These are phyloP conservation scores for Podargus strigoides DNA, from an alignment of 2,797 vertebrate species.

Conservation along the genomic window DNA sequence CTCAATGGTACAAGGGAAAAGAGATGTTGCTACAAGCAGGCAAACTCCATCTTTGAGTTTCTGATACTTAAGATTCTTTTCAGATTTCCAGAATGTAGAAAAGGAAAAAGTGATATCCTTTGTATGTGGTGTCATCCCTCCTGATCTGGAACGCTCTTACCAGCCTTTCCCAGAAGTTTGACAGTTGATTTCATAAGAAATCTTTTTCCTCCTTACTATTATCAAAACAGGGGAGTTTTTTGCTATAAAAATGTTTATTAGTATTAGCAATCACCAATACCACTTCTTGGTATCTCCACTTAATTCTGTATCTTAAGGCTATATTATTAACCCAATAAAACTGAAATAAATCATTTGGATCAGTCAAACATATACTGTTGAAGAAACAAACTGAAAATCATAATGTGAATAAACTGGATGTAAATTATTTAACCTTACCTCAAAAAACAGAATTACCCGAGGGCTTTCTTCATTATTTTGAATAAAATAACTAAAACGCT, in stretches of 20 bases:
- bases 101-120: background rate
- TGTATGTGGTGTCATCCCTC: background rate
- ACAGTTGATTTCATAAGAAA: background rate
- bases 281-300: background rate
- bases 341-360: background rate
- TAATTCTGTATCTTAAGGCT: background rate
- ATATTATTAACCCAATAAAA: background rate
- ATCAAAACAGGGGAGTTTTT: background rate
- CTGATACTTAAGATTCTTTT: background rate
- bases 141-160: background rate
- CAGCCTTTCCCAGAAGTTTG: background rate
- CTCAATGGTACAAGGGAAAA: background rate
- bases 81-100: background rate
- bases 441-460: constrained; percentile 89
- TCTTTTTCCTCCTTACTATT: background rate
- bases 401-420: background rate
- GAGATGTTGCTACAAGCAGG: background rate
- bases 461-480: constrained; percentile 79
- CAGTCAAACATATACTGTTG: background rate
- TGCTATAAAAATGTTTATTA: background rate
- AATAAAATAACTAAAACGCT: constrained; percentile 87
- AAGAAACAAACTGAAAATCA: background rate
- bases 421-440: constrained; percentile 76
- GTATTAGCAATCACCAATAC: background rate
- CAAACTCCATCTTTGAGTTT: background rate